Conservation (phyloP, 2,888 invertebrate genomes). For the Tigriopus californicus region DNA sequence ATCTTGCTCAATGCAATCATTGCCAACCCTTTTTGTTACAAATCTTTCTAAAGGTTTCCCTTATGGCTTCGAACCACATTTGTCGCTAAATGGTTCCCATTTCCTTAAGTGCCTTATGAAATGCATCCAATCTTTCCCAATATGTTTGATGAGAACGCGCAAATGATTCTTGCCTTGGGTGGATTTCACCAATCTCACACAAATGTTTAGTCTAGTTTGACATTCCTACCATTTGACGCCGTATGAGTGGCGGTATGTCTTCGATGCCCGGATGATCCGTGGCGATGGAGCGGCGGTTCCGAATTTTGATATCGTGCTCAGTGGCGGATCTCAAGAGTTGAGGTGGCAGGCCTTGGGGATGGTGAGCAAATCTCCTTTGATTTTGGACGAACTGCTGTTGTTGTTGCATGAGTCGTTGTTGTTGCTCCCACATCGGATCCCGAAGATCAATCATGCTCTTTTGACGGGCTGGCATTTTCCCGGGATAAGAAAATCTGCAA, state of each 20-base stretch:
- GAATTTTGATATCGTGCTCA: slow-evolving; percentile 1
- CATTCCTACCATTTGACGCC: not conserved
- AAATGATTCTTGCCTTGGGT: no score
- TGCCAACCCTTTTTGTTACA: no score
- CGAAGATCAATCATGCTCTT: slow-evolving; percentile 13
- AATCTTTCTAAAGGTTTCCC: no score
- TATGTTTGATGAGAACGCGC: no score
- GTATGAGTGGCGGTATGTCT: slow-evolving; percentile 3
- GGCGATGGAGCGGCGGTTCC: slow-evolving; percentile 6
- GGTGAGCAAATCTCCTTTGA: not conserved
- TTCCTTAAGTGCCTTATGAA: no score
- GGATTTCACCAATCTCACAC: no score
- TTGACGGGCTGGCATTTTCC: not conserved
- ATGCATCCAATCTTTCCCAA: no score
- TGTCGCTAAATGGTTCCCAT: no score
- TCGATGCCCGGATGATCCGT: not conserved
- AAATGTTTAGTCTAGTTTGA: not conserved
- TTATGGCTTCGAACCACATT: no score
- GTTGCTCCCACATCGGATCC: not conserved
- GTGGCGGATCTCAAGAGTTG: not conserved
- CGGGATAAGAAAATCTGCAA: not conserved
- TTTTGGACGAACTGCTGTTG: not conserved
- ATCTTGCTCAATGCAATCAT: no score
- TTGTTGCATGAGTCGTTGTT: not conserved
- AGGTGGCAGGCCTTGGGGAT: not conserved